A percentile compares a stretch with the other conserved stretches of the same genome.
Conservation (phyloP, 2,888 invertebrate genomes). For the Alloscopus bannaensis region DNA sequence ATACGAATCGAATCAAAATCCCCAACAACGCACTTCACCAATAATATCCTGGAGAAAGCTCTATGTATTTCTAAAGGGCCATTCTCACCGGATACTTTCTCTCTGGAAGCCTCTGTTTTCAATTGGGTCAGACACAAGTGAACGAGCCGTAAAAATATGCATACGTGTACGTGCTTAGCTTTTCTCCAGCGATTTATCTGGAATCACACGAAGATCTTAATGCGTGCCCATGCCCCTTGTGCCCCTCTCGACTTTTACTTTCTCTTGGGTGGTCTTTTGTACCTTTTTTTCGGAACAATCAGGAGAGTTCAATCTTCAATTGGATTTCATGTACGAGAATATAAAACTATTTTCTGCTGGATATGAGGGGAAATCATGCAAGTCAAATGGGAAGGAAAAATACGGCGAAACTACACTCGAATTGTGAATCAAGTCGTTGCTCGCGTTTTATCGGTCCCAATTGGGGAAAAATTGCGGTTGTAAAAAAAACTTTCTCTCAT, state of each 20-base stretch:
- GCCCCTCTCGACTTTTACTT: background rate
- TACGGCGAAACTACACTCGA: conserved; percentile 18
- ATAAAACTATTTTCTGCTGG: conserved; percentile 18
- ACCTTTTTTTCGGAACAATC: conserved; percentile 2
- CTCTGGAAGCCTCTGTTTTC: too few relatives aligned
- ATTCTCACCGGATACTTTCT: too few relatives aligned
- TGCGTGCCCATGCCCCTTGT: background rate
- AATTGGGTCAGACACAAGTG: too few relatives aligned
- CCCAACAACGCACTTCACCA: background rate
- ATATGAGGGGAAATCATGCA: conserved; percentile 59
- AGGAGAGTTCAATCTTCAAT: background rate
- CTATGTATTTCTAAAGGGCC: too few relatives aligned
- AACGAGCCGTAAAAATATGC: too few relatives aligned
- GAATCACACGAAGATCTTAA: background rate
- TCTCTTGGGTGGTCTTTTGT: background rate
- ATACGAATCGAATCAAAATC: conserved; percentile 16
- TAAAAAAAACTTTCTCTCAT: conserved; percentile 37
- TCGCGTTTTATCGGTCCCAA: conserved; percentile 58
- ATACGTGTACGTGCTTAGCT: background rate
- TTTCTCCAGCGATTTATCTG: background rate
- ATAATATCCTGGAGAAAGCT: background rate
- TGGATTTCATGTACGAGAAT: background rate
- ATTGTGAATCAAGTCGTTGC: conserved; percentile 30
- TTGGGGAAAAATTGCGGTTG: conserved; percentile 53
- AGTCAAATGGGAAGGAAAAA: conserved; percentile 44